Percentiles rank a stretch among this genome's conserved stretches.
Evolutionary conservation across 2,888 invertebrate species (phyloP).

Genomic region (Heliconius erato): DNA sequence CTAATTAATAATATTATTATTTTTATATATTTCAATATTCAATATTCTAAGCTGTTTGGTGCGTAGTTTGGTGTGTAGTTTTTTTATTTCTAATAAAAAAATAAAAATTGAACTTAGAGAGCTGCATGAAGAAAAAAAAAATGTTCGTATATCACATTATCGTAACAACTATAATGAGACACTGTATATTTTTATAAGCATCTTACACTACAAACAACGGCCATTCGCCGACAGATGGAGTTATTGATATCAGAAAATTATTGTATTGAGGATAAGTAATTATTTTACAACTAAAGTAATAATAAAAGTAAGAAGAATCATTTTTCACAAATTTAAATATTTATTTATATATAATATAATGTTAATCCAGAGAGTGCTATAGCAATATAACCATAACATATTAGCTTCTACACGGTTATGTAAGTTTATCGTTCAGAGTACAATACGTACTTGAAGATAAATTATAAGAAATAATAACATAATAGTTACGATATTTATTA

Average conservation of each 20-base stretch:
- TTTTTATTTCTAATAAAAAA: not conserved
- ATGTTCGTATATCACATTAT: not conserved
- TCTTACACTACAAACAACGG: slow-evolving; percentile 26
- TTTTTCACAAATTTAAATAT: not conserved
- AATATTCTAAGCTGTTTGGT: not conserved
- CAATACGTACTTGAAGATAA: slow-evolving; percentile 18
- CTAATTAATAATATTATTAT: not conserved
- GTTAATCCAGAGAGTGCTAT: not conserved
- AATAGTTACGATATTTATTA: not conserved
- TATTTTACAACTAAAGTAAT: not conserved
- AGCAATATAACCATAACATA: not conserved
- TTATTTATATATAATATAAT: not conserved
- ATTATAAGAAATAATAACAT: slow-evolving; percentile 5
- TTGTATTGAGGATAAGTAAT: not conserved
- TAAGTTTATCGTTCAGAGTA: slow-evolving; percentile 18
- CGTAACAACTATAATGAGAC: not conserved
- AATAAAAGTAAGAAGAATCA: not conserved
- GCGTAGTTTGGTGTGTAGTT: not conserved
- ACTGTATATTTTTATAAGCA: not conserved
- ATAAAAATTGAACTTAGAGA: not conserved
- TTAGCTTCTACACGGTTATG: slow-evolving; percentile 6
- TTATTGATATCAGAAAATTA: slow-evolving; percentile 6
- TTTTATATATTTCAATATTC: not conserved
- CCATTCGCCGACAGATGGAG: slow-evolving; percentile 71
- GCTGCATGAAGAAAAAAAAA: not conserved